phyloP scores from a whole-genome alignment of 2,113 vertebrate genomes.

The Alethe castanea region DNA sequence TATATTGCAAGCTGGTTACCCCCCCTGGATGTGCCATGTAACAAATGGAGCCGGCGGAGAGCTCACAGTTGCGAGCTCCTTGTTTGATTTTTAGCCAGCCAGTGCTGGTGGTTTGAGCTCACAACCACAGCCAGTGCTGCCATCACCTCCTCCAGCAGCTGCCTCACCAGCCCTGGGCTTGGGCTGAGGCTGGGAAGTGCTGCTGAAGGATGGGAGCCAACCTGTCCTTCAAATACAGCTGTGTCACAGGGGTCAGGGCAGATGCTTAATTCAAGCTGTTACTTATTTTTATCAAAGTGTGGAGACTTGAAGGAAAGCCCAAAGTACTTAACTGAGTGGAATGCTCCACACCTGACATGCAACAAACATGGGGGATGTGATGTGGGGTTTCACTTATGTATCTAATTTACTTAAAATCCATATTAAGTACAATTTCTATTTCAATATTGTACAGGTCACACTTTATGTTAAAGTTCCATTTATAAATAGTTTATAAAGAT shows the following conservation, averaged over 20 bases:
- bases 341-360: neutral
- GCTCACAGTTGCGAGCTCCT: neutral
- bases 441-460: conserved; percentile 35
- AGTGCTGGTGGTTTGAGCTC: neutral
- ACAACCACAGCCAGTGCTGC: neutral
- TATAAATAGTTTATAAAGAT: conserved; percentile 64
- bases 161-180: neutral
- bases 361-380: accelerated
- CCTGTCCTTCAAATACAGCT: neutral
- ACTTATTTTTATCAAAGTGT: neutral
- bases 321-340: neutral
- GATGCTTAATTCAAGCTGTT: neutral
- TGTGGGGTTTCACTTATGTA: neutral
- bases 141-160: neutral
- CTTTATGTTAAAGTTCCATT: neutral
- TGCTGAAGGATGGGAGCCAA: neutral
- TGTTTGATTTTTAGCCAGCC: conserved; percentile 13
- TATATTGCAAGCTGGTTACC: conserved; percentile 32
- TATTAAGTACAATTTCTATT: conserved; percentile 46
- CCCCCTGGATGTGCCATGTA: neutral
- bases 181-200: neutral
- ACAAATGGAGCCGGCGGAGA: neutral
- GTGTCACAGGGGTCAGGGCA: neutral
- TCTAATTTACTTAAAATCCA: neutral
- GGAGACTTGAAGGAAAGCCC: neutral